Percentiles rank a stretch among this genome's conserved stretches.
phyloP scores from a whole-genome alignment of 2,797 vertebrate genomes.

The Falco columbarius region DNA sequence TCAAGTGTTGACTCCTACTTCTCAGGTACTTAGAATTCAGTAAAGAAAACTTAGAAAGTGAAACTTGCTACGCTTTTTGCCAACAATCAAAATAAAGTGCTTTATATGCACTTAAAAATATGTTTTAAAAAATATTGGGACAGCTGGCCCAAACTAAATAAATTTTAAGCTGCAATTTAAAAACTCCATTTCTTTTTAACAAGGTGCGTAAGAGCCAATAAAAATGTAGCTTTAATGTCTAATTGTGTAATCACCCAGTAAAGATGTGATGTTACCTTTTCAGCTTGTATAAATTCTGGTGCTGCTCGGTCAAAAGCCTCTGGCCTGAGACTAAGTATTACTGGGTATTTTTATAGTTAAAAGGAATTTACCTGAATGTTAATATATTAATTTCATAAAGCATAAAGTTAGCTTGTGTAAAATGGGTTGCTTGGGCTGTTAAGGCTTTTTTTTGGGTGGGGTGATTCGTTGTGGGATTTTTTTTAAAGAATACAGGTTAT shows the following conservation, averaged over 20 bases:
- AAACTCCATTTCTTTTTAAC: neutral
- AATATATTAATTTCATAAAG: neutral
- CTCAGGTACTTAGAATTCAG: neutral
- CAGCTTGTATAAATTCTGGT: neutral
- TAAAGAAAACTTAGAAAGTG: neutral
- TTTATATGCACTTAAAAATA: neutral
- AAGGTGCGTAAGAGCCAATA: neutral
- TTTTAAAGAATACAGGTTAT: neutral
- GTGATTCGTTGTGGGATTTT: accelerated
- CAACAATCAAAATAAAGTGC: neutral
- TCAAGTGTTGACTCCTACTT: neutral
- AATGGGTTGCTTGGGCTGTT: neutral
- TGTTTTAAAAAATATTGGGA: neutral
- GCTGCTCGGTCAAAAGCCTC: neutral
- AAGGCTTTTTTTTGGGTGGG: accelerated
- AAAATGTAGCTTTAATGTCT: neutral
- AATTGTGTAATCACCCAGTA: neutral
- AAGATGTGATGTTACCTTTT: neutral
- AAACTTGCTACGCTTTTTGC: neutral
- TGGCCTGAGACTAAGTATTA: neutral
- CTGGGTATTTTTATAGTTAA: neutral
- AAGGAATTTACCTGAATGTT: neutral
- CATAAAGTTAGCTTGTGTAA: neutral
- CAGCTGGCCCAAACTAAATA: neutral
- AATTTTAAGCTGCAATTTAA: neutral